Conservation (phyloP, 2,113 vertebrate genomes). For the Hydrochoerus hydrochaeris region DNA sequence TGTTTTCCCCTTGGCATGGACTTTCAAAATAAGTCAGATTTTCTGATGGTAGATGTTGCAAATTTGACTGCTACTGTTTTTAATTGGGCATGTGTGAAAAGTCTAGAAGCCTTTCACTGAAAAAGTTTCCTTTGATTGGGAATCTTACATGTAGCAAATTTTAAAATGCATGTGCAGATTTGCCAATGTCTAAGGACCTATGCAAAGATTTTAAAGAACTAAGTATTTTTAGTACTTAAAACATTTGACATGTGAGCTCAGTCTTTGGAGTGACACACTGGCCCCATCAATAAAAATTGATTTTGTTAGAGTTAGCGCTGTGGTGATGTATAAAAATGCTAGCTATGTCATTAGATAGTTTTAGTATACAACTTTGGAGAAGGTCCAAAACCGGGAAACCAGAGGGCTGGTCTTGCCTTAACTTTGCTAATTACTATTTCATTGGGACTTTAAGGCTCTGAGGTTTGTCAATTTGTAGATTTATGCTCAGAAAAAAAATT, state of each 20-base stretch:
- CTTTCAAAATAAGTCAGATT: neutral
- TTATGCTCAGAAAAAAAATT: neutral
- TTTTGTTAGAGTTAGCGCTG: neutral
- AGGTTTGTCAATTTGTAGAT: neutral
- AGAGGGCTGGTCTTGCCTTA: neutral
- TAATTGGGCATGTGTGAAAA: neutral
- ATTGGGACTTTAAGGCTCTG: neutral
- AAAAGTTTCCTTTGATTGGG: neutral
- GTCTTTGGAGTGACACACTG: neutral
- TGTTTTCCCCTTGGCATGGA: neutral
- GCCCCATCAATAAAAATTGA: neutral
- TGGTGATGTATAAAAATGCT: neutral
- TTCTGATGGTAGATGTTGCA: neutral
- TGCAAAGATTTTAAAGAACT: neutral
- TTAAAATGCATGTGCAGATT: neutral
- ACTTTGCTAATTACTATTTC: neutral
- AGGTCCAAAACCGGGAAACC: neutral
- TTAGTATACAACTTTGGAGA: neutral
- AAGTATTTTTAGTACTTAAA: neutral
- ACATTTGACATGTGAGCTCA: neutral
- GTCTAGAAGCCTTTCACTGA: neutral
- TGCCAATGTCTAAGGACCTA: neutral
- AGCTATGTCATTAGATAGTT: neutral
- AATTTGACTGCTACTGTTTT: neutral
- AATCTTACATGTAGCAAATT: neutral